Evolutionary conservation across 2,113 vertebrate genomes (phyloP), one percentile per base, ranked within the genome.

Genomic region (Gymnorhina tibicen): DNA sequence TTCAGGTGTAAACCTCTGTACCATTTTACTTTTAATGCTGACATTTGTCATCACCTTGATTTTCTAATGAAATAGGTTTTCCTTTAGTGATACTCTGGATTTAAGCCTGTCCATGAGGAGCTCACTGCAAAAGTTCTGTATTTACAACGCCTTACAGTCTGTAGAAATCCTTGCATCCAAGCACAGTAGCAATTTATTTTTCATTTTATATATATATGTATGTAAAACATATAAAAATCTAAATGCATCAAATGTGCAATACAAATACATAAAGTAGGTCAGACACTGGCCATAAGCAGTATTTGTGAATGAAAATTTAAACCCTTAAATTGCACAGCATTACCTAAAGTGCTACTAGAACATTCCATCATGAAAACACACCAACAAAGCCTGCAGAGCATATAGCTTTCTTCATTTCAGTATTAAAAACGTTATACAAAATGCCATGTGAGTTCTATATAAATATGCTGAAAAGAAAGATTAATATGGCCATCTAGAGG

Each of bases 401-500:
- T 7, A 50, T 35, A 72, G 76, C n/a, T 90, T 95, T 93, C 60
- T 77, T 84, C 76, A 44, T 94, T 94, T 53, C 59, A 55, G 79
- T 52, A 91, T 28, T 56, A 84, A 93, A 93, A 47, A 39, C 32
- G 55, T 52, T 60, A 62, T 30, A 67, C 26, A 72, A 75, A 76
- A 63, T 70, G 37, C 15, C 47, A 77, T 82, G 39, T 17, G 24
- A 87, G 77, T 89, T 85, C 74, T 44, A 28, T 13, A 95, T 16
- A 95, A 90, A 86, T 28, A 81, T 24, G 35, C 77, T 80, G 70
- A 89, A 96, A 94, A 85, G 85, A 69, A 97, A 96, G 97, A 97
- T 97, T 96, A 97, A 97, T 91, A 97, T 93, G 96, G 97, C 98
- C 97, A 98, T 86, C 97, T 98, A 98, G 97, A 97, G 97, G 97